These are phyloP conservation scores for Parthenolecanium corni DNA, from an alignment of 2,888 invertebrate species.

Conservation along the genomic window DNA sequence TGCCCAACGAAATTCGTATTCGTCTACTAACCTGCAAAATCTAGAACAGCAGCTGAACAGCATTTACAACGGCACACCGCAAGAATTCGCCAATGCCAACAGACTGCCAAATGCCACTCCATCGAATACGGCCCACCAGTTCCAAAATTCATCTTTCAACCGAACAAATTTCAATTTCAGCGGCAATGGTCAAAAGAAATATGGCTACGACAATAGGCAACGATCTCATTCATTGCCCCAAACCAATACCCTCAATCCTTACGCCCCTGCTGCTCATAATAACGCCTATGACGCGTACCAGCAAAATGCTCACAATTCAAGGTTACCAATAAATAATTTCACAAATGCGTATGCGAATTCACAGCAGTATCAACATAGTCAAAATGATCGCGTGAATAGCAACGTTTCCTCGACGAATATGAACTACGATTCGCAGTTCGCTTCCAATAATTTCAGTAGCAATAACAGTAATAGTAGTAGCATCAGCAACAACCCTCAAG, in stretches of 20 bases:
- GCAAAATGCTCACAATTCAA: conserved; percentile 3
- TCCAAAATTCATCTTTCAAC: conserved; percentile 31
- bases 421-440: neutral
- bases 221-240: conserved; percentile 37
- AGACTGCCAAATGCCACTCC: neutral
- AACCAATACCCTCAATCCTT: conserved; percentile 38
- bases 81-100: neutral
- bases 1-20: neutral
- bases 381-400: neutral
- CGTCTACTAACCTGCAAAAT: conserved; percentile 2
- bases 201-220: conserved; percentile 32
- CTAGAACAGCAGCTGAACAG: conserved; percentile 11
- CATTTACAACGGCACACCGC: neutral
- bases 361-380: neutral
- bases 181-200: conserved; percentile 32
- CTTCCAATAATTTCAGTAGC: conserved; percentile 37
- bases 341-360: conserved; percentile 1
- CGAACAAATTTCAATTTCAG: conserved; percentile 39
- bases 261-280: conserved; percentile 32
- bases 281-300: conserved; percentile 37
- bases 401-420: neutral
- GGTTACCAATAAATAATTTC: conserved; percentile 34
- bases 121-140: conserved; percentile 23
- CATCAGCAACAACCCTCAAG: conserved; percentile 41
- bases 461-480: conserved; percentile 36